Percentiles rank a stretch among this genome's conserved stretches.
Evolutionary conservation across 2,888 invertebrate species (phyloP).

Genomic region (Stegana nigrithorax): DNA sequence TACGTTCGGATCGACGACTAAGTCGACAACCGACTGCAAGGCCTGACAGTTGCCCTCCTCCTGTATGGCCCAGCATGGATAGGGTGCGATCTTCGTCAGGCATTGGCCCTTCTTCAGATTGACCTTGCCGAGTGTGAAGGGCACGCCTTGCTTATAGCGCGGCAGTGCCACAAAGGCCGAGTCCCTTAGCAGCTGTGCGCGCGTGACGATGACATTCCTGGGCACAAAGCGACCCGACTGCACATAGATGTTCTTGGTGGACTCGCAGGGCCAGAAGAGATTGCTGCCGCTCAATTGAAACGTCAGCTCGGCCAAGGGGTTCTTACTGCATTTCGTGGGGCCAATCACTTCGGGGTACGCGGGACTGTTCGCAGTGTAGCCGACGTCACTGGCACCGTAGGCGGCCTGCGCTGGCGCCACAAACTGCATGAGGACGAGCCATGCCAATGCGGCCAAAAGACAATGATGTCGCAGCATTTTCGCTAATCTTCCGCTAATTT

Average conservation of each 20-base stretch:
- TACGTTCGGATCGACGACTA: constrained; percentile 73
- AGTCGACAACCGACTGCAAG: constrained; percentile 77
- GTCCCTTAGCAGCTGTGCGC: constrained; percentile 73
- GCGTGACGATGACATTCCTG: constrained; percentile 74
- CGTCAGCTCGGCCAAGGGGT: constrained; percentile 56
- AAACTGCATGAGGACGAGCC: background rate
- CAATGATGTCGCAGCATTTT: background rate
- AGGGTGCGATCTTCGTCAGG: constrained; percentile 72
- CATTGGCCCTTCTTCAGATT: constrained; percentile 70
- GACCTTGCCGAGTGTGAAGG: constrained; percentile 73
- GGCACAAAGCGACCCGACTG: constrained; percentile 72
- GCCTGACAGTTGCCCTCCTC: constrained; percentile 78
- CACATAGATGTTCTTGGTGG: constrained; percentile 73
- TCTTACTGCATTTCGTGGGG: constrained; percentile 47
- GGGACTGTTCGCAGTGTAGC: background rate
- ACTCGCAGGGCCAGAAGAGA: constrained; percentile 72
- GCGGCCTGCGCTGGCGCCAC: background rate
- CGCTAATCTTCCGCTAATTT: no score
- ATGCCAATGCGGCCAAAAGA: background rate
- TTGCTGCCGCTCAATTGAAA: constrained; percentile 66
- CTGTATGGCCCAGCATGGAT: constrained; percentile 78
- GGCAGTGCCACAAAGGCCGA: constrained; percentile 73
- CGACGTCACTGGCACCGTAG: constrained; percentile 7
- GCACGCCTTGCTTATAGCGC: constrained; percentile 73
- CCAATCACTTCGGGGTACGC: background rate